Base-by-base conservation (phyloP, 2,888 invertebrate species). In the Trypoxylon attenuatum region DNA sequence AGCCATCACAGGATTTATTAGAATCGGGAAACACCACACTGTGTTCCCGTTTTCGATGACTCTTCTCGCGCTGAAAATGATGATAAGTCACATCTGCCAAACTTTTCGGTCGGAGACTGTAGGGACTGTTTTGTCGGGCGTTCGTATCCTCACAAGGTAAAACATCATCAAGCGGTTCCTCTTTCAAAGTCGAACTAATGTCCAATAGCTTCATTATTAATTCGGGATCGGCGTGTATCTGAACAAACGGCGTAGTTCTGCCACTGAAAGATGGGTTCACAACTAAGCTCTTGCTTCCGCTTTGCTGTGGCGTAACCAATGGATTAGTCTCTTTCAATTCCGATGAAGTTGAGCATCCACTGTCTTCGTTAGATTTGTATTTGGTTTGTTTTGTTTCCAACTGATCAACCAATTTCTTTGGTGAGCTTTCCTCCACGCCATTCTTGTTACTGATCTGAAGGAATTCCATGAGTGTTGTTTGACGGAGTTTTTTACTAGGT, bases 391-490 rank as follows among this genome's bases (percentile, higher is more conserved):
- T 10, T 33, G 13, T 8, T 33, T 10, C 33, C 10, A 13, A 3
- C 3, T 10, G n/a, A 13, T 33, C 33, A n/a, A n/a, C n/a, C n/a
- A n/a, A n/a, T 4, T 33, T 8, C 13, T 33, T 33, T 33, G 6
- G 33, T 10, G 5, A 13, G 2, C 4, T 5, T 0, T 21, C 29
- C 1, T 23, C 2, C 3, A 29, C 27, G 4, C 5, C n/a, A 4
- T 42, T 42, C 2, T 8, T 62, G 5, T 21, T 38, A 3, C n/a
- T 41, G 5, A 47, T 1, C 1, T 46, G 18, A 8, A 71, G 13
- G 8, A 59, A 75, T 29, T 76, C 73, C 1, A 13, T 52, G 6
- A 76, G 42, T 23, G 58, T 66, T 2, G 64, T 61, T 5, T 76
- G 76, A 0, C 62, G 66, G 56, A 71, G 29, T 23, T 15, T 60